A percentile compares a stretch with the other conserved stretches of the same genome.
phyloP scores from a whole-genome alignment of 2,888 invertebrate species.

The Sisyra terminalis region DNA sequence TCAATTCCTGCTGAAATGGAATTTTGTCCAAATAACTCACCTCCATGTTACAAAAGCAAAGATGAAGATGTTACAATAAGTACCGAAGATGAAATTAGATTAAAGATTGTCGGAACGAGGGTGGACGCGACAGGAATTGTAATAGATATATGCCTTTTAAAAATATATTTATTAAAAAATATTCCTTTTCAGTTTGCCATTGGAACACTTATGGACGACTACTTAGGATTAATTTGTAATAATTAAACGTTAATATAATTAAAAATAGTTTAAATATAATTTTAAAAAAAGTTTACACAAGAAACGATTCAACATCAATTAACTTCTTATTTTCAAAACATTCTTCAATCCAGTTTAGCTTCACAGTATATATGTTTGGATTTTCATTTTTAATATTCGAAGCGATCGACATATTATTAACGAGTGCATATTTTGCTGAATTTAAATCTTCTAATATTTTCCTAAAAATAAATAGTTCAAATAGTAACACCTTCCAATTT shows the following conservation, averaged over 20 bases:
- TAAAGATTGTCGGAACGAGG: slow-evolving; percentile 96
- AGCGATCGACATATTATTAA: no score
- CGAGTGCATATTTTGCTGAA: no score
- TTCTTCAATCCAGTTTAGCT: no score
- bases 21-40: slow-evolving; percentile 94
- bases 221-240: slow-evolving; percentile 56
- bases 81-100: slow-evolving; percentile 90
- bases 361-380: neutral
- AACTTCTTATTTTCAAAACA: no score
- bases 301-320: neutral
- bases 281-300: neutral
- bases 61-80: slow-evolving; percentile 96
- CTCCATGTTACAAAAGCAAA: slow-evolving; percentile 96
- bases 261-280: neutral
- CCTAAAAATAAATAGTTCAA: no score
- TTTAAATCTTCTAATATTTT: no score
- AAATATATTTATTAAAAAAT: slow-evolving; percentile 9
- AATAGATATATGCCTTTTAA: no score
- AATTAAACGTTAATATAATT: slow-evolving; percentile 3
- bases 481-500: no score
- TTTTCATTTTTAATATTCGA: neutral
- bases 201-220: slow-evolving; percentile 98
- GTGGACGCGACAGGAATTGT: slow-evolving; percentile 98
- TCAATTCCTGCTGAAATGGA: slow-evolving; percentile 99
- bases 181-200: slow-evolving; percentile 80